Percentiles rank a stretch among this genome's conserved stretches.
phyloP scores from a whole-genome alignment of 1,140 invertebrate species.

The Spodoptera frugiperda region DNA sequence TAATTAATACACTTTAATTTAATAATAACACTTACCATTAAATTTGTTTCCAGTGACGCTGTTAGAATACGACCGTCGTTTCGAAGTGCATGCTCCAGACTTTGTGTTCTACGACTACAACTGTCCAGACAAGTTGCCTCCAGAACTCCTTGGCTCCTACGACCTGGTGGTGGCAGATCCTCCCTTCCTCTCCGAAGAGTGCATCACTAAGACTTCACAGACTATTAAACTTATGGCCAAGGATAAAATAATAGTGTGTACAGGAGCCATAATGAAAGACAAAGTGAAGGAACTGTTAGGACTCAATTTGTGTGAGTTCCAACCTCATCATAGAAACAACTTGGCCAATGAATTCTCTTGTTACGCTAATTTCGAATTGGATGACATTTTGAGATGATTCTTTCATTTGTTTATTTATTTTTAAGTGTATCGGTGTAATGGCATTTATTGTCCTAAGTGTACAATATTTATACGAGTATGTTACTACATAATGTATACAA shows the following conservation, averaged over 20 bases:
- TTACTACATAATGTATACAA: no score
- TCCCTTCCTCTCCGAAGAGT: slow-evolving; percentile 97
- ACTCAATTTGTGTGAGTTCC: slow-evolving; percentile 90
- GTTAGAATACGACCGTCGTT: slow-evolving; percentile 94
- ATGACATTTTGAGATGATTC: slow-evolving; percentile 73
- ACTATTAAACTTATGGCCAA: slow-evolving; percentile 93
- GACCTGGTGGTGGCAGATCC: slow-evolving; percentile 97
- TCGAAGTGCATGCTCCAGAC: slow-evolving; percentile 92
- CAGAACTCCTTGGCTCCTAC: slow-evolving; percentile 88
- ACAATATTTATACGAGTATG: no score
- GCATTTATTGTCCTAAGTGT: no score
- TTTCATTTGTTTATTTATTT: background rate
- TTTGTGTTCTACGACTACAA: slow-evolving; percentile 97
- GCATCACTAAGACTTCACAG: slow-evolving; percentile 93
- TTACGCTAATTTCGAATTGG: slow-evolving; percentile 94
- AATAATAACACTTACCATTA: slow-evolving; percentile 7
- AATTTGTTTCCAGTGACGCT: slow-evolving; percentile 89
- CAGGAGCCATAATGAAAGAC: slow-evolving; percentile 93
- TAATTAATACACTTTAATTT: no score
- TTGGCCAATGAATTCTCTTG: slow-evolving; percentile 97
- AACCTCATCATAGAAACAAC: slow-evolving; percentile 94
- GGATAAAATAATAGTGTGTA: slow-evolving; percentile 95
- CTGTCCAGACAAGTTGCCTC: slow-evolving; percentile 90
- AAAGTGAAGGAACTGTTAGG: slow-evolving; percentile 89
- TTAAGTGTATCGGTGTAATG: background rate